Conservation (phyloP, 1,140 invertebrate genomes). For the Paralvinella palmiformis region DNA sequence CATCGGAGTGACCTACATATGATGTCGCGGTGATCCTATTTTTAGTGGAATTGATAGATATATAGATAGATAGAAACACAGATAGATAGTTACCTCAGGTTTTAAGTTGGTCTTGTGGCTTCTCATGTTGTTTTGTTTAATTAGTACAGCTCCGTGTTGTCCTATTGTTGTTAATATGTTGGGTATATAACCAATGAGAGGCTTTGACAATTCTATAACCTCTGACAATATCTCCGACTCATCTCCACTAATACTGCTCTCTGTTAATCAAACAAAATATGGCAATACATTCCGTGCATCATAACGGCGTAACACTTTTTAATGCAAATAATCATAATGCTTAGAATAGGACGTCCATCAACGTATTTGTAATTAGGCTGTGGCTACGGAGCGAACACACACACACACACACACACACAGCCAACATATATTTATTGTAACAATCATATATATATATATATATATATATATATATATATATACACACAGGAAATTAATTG, state of each 20-base stretch:
- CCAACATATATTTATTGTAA: neutral
- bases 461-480: neutral
- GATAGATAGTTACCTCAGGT: too few relatives aligned
- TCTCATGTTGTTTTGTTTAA: neutral
- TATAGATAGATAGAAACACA: too few relatives aligned
- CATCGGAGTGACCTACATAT: too few relatives aligned
- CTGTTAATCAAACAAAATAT: conserved; percentile 11
- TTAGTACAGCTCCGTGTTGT: conserved; percentile 3
- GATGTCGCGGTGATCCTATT: too few relatives aligned
- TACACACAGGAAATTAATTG: neutral
- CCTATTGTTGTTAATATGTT: conserved; percentile 4
- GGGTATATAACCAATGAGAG: conserved; percentile 1
- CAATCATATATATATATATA: neutral
- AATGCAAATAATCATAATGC: neutral
- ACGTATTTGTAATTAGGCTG: neutral
- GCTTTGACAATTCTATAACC: neutral
- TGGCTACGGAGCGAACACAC: too few relatives aligned
- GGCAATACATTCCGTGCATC: neutral
- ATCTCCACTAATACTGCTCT: conserved; percentile 26
- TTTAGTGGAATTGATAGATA: too few relatives aligned
- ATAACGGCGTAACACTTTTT: neutral
- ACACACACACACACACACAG: too few relatives aligned
- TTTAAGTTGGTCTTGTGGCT: too few relatives aligned
- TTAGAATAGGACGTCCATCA: neutral
- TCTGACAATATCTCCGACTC: neutral